Evolutionary conservation across 2,888 invertebrate species (phyloP), one percentile per base, ranked within the genome.

Genomic region (Dioctria linearis): DNA sequence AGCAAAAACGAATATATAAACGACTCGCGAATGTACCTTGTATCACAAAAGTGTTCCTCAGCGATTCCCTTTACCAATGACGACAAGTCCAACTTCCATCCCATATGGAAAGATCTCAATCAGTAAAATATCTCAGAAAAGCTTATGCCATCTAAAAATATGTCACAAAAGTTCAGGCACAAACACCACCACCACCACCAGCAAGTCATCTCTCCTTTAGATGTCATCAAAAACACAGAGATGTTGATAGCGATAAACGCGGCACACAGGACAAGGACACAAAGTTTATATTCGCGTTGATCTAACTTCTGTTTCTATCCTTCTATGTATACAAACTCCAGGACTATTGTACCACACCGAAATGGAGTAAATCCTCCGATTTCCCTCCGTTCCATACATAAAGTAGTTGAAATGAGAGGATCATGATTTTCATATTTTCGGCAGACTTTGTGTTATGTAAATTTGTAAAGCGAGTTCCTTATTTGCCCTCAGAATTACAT

Each of bases 361-460:
- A 9, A 49, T 43, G 67, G 67, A 49, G 42, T 65, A 65, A 67
- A 67, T 67, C 67, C 46, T 25, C 46, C 46, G 25, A 13, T 67
- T n/a, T 67, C 8, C 42, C 3, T 1, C 3, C 25, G 25, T 49
- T 46, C 67, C 8, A 9, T 9, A 67, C 8, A 9, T 9, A 67
- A 67, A 46, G 67, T 43, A 67, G 25, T 49, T 11, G 46, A 43
- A 67, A 49, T 67, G 67, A 46, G 49, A 67, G 49, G 43, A 67
- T 49, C 67, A 67, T 67, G 67, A 67, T 43, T 67, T 67, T 67
- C 67, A 67, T 67, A 67, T 67, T 67, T 67, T 67, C 25, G 37
- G 25, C 25, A 25, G 25, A 25, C 25, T 25, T 25, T 25, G 25
- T 25, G 25, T 25, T 25, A 25, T 25, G 25, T 25, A 25, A 25